Evolutionary conservation across 2,113 vertebrate species (phyloP), one percentile per base, ranked within the genome.

Genomic region (Cheirogaleus medius): DNA sequence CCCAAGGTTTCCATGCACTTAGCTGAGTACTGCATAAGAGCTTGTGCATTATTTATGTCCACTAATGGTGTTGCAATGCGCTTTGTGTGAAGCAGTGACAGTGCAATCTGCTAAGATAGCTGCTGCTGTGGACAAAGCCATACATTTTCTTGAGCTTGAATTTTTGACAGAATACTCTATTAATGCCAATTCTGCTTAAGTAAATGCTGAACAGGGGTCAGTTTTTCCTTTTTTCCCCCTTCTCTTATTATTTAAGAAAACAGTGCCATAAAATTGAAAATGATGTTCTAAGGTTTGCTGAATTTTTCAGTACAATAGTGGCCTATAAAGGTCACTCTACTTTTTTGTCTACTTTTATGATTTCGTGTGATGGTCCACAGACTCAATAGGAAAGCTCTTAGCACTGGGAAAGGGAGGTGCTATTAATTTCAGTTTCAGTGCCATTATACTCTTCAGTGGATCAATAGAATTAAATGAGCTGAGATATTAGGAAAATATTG

Each of bases 31-130:
- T 99, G 99, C 99, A 99, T 99, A 99, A 99, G 98, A 98, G 98
- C 98, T 98, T 99, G 98, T 99, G 99, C 99, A 99, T 99, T 99
- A 99, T 99, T 99, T 99, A 99, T 99, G 99, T 98, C 98, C 99
- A 99, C 99, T 99, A 99, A 99, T 99, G 99, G 99, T 98, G 99
- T 99, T 99, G 99, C 99, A 99, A 99, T 99, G 99, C 98, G 99
- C 99, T 99, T 98, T 99, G 99, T 99, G 99, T 99, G 99, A 99
- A 99, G 99, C 99, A 98, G 99, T 99, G 99, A 99, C 99, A 99
- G 99, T 99, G 99, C 99, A 99, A 99, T 99, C 99, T 99, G 99
- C 99, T 99, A 99, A 99, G 99, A 99, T 99, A 99, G 99, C 99
- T 98, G 98, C 99, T 98, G 99, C 99, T 99, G 99, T 99, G 99